phyloP scores from a whole-genome alignment of 2,113 vertebrate species.

The Rhabdomys dilectus region DNA sequence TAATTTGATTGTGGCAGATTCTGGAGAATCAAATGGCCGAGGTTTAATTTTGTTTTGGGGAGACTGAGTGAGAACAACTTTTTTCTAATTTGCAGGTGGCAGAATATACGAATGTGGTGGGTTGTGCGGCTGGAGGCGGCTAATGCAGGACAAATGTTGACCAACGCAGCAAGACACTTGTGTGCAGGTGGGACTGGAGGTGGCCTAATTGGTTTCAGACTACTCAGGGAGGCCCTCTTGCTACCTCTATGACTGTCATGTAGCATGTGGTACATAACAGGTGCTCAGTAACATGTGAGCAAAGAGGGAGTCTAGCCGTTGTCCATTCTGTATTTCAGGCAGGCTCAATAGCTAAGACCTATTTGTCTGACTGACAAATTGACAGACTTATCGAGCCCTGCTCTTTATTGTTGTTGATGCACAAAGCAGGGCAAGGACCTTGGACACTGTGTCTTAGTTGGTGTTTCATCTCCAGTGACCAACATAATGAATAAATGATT shows the following conservation, averaged over 20 bases:
- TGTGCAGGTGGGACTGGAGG: not conserved
- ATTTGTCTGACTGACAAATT: not conserved
- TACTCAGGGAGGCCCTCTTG: not conserved
- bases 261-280: no score
- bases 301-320: not conserved
- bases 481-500: not conserved
- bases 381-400: not conserved
- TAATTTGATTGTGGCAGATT: not conserved
- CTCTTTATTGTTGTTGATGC: not conserved
- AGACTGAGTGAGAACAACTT: constrained; percentile 50
- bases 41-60: constrained; percentile 47
- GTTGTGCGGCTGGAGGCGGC: not conserved
- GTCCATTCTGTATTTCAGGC: not conserved
- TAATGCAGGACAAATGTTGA: constrained; percentile 52
- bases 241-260: not conserved
- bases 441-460: not conserved
- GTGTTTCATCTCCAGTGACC: not conserved
- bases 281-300: not conserved
- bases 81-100: constrained; percentile 62
- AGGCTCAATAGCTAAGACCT: not conserved
- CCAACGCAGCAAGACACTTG: not conserved
- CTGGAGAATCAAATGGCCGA: not conserved
- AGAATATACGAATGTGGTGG: not conserved
- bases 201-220: not conserved
- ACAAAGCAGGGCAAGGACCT: not conserved